Evolutionary conservation across 2,888 invertebrate species (phyloP).

Genomic region (Trichacis sp.): DNA sequence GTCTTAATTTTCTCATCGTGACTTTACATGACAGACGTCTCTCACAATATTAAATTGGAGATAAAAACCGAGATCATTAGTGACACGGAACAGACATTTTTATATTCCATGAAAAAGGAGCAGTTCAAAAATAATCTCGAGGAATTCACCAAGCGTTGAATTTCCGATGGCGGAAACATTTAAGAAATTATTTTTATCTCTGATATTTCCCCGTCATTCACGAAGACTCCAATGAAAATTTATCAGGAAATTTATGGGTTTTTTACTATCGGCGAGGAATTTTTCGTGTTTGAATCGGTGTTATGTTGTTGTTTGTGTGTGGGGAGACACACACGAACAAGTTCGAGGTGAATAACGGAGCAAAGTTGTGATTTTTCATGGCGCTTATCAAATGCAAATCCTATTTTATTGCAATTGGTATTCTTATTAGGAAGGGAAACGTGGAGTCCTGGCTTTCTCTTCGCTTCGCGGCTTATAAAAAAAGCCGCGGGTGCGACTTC

Average conservation of each 20-base stretch:
- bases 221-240: too few species aligned
- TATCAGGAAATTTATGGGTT: not conserved
- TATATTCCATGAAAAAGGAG: not conserved
- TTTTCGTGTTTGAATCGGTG: slow-evolving; percentile 32
- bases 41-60: slow-evolving; percentile 1
- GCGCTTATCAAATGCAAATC: slow-evolving; percentile 66
- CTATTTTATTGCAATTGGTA: slow-evolving; percentile 66
- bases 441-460: slow-evolving; percentile 40
- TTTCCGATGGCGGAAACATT: not conserved
- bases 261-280: not conserved
- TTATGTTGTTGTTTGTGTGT: too few species aligned
- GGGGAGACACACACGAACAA: too few species aligned
- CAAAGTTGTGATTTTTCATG: slow-evolving; percentile 61
- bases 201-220: too few species aligned
- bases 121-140: not conserved
- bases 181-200: not conserved
- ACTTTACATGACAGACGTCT: slow-evolving; percentile 3
- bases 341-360: too few species aligned
- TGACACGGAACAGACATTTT: not conserved
- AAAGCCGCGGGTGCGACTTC: slow-evolving; percentile 47
- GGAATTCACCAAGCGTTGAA: not conserved
- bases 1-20: slow-evolving; percentile 28
- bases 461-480: slow-evolving; percentile 57
- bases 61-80: not conserved
- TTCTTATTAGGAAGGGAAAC: slow-evolving; percentile 61